Base-by-base conservation (phyloP, 2,797 vertebrate species). In the Pipistrellus pygmaeus region DNA sequence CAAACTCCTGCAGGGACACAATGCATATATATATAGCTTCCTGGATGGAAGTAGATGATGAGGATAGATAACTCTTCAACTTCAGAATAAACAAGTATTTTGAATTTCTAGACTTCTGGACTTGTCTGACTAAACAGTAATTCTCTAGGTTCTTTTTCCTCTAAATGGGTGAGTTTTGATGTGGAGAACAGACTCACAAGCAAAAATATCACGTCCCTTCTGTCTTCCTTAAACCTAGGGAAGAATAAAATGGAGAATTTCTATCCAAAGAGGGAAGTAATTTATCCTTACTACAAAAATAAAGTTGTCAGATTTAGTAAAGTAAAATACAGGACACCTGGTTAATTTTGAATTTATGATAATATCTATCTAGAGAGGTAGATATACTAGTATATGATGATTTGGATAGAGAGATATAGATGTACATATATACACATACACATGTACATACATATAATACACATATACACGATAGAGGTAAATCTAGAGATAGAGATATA, bases 291-390 rank as follows among this genome's bases (percentile, higher is more conserved):
- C 18, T 8, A 44, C 2, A 86, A 14, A 9, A 80, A 64, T 77
- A 73, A 87, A 13, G 18, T 18, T 82, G 17, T 30, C 38, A 88
- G 35, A 85, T 88, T 84, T 89, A 87, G 12, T 55, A 87, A 91
- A 82, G 23, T 32, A 94, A 84, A 95, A 64, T 66, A 64, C 10
- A 87, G 72, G 17, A 53, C 2, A 77, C 4, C 5, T 23, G 75
- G 30, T 71, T 91, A 77, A 41, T n/a, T 77, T 90, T 93, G 80
- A 82, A 92, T 80, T 92, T 92, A 48, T 93, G 30, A 41, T 73
- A 78, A 93, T 32, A 12, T 11, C 17, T 69, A 41, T 71, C 10
- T 64, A 64, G 62, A 64, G 30, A 64, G 30, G 15, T 64, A n/a
- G 62, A n/a, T 64, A 30, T 62, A 55, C 53, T 55, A 23, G 53